Conservation (phyloP, 2,113 vertebrate species). For the Thinocorus orbignyianus region DNA sequence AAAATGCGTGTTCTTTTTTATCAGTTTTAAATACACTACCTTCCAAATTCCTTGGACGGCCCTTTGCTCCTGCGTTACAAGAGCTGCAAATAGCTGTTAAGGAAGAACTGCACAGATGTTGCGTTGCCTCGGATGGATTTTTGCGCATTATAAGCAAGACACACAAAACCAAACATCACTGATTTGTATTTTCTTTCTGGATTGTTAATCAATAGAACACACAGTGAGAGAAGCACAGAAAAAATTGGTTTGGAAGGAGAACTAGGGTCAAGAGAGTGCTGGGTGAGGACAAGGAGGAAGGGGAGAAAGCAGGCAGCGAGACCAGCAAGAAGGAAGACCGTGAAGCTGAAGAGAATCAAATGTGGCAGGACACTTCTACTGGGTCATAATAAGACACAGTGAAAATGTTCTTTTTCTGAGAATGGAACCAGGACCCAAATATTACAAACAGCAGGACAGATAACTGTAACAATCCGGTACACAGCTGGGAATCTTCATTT, state of each 20-base stretch:
- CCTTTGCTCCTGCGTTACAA: background rate
- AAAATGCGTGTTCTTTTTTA: background rate
- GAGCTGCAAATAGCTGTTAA: background rate
- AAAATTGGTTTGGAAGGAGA: background rate
- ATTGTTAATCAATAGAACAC: background rate
- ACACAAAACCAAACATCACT: background rate
- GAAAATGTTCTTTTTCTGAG: background rate
- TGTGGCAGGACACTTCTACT: background rate
- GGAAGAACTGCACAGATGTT: background rate
- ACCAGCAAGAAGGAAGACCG: rapidly evolving
- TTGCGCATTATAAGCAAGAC: background rate
- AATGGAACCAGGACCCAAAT: background rate
- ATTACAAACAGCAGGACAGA: background rate
- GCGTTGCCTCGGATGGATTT: background rate
- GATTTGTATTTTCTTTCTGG: background rate
- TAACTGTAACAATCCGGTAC: too few species aligned
- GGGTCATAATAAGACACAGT: background rate
- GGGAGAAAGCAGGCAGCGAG: background rate
- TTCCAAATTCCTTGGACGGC: background rate
- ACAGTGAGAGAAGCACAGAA: background rate
- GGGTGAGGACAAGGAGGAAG: background rate
- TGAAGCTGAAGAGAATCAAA: too few species aligned
- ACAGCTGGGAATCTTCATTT: background rate
- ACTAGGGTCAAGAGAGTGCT: background rate
- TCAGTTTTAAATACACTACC: background rate